Evolutionary conservation across 1,140 invertebrate genomes (phyloP).

Genomic region (Drosophila sproati): DNA sequence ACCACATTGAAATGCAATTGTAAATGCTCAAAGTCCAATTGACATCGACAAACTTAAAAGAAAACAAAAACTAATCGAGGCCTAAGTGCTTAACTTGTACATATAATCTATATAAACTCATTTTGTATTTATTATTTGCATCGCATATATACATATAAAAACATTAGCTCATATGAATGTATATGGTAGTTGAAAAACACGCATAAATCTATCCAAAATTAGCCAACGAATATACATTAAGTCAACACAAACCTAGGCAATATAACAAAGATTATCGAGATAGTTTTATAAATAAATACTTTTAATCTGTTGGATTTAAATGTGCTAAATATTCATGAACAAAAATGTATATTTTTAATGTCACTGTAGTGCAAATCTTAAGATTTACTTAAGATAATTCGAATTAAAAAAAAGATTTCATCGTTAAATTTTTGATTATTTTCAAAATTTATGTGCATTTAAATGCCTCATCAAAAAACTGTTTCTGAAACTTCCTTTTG

Average conservation of each 20-base stretch:
- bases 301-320: too few species aligned
- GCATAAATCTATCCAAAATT: constrained; percentile 83
- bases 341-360: too few species aligned
- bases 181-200: constrained; percentile 79
- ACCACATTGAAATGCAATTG: constrained; percentile 50
- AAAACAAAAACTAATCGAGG: constrained; percentile 32
- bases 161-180: constrained; percentile 30
- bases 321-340: background rate
- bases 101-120: constrained; percentile 40
- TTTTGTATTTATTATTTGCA: constrained; percentile 54
- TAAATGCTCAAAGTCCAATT: constrained; percentile 72
- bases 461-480: too few species aligned
- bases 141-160: constrained; percentile 8
- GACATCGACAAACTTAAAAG: constrained; percentile 42
- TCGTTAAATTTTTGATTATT: too few species aligned
- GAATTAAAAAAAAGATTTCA: background rate
- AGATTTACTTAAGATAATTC: background rate
- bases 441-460: too few species aligned
- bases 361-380: too few species aligned
- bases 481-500: background rate
- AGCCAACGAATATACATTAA: constrained; percentile 69
- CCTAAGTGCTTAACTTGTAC: constrained; percentile 49
- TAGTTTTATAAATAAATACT: background rate
- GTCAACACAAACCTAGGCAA: constrained; percentile 45
- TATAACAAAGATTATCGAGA: constrained; percentile 24